Percentiles rank a stretch among this genome's conserved stretches.
Conservation (phyloP, 2,797 vertebrate genomes). For the Halcyon smyrnensis region DNA sequence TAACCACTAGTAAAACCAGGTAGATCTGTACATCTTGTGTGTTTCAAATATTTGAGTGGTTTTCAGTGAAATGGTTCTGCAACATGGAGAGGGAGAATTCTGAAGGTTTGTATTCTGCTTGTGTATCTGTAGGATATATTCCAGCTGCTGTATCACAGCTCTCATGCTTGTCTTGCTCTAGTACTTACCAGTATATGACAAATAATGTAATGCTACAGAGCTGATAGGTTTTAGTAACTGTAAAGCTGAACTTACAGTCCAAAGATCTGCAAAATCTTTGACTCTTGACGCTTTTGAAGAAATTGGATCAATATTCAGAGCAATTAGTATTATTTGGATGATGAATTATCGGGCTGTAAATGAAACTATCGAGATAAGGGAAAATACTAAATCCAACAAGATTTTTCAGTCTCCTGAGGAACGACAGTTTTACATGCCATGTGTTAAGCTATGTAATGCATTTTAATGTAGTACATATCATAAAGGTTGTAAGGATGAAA, state of each 20-base stretch:
- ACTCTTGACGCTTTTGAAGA: background rate
- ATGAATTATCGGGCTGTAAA: background rate
- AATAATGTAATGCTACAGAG: background rate
- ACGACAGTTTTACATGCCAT: background rate
- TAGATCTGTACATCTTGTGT: background rate
- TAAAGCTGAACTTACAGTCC: background rate
- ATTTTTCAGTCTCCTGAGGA: background rate
- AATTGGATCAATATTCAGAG: background rate
- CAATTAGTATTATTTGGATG: background rate
- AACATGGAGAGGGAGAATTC: background rate
- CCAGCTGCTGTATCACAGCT: background rate
- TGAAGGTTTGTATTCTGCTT: background rate
- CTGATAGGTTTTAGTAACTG: background rate
- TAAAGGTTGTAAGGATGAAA: background rate
- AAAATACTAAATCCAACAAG: background rate
- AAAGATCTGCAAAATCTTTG: background rate
- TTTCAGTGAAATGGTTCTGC: background rate
- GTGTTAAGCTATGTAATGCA: background rate
- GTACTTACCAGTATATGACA: background rate
- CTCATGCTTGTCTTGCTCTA: background rate
- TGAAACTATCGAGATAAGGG: background rate
- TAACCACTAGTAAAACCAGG: background rate
- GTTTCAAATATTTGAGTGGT: background rate
- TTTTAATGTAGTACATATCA: background rate
- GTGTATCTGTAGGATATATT: background rate